Base-by-base conservation (phyloP, 2,797 vertebrate genomes). In the Bovichtus diacanthus region DNA sequence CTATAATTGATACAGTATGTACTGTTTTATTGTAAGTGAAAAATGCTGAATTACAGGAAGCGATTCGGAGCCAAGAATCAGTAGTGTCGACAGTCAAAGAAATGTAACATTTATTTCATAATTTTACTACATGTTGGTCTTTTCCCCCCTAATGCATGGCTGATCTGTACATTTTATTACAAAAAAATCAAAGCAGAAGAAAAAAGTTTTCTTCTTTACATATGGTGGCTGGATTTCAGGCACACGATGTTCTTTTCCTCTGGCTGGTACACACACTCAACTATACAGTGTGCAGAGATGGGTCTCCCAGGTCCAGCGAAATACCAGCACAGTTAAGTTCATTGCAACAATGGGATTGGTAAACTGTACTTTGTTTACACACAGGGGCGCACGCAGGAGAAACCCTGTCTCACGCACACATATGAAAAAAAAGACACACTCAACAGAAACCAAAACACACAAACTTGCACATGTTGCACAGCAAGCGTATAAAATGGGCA, bases 201-300 rank as follows among this genome's bases (percentile, higher is more conserved):
- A 36, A 36, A 25, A 41, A 5, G 12, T 31, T 19, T 50, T n/a
- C n/a, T n/a, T n/a, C n/a, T 62, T 67, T 65, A 66, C 67, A 78
- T 70, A 44, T 80, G 34, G 34, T 44, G 53, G 29, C 27, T 29
- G 18, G 41, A 54, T 41, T 12, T 51, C 31, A 49, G 49, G 72
- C 54, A 65, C 67, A 78, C 27, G 84, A 27, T 72, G 70, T 81
- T 87, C 68, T 58, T 73, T 61, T 47, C 8, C 27, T 43, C 44
- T 61, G 64, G 65, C 59, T 47, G 29, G 59, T 63, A 64, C 51
- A 66, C 9, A n/a, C 31, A 70, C 41, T 70, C 3, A 29, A 47
- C 21, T 53, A 68, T 43, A 53, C 44, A 51, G n/a, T 39, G 69
- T 41, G n/a, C 41, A 53, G 38, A 50, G 46, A 81, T 46, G 31